Conservation (phyloP, 2,797 vertebrate genomes). For the Picus viridis region DNA sequence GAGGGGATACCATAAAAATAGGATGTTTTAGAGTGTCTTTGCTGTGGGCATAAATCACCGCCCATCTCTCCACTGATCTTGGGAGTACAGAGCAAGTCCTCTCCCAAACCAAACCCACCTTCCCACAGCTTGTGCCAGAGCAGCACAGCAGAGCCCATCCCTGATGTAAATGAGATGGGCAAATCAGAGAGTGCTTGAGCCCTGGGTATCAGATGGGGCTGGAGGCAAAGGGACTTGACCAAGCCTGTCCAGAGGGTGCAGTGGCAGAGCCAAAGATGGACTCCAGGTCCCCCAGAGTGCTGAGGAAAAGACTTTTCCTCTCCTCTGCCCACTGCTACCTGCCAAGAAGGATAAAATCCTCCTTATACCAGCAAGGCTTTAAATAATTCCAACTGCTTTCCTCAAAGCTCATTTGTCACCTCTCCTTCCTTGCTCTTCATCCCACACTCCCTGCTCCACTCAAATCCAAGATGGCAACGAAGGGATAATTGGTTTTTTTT, state of each 20-base stretch:
- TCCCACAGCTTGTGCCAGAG: neutral
- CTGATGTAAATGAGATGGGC: accelerated
- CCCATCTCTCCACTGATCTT: neutral
- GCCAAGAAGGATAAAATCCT: accelerated
- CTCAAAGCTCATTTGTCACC: accelerated
- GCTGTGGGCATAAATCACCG: conserved; percentile 35
- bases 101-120: neutral
- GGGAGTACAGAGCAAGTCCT: neutral
- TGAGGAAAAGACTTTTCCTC: neutral
- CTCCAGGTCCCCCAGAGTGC: neutral
- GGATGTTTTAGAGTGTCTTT: neutral
- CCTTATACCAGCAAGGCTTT: accelerated
- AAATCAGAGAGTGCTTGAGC: neutral
- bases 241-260: neutral
- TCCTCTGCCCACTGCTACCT: neutral
- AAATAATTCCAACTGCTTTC: neutral
- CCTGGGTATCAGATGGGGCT: neutral
- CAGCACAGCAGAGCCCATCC: neutral
- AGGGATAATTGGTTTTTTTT: no score
- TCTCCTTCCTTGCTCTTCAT: neutral
- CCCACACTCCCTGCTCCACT: neutral
- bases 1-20: conserved; percentile 49
- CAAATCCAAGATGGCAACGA: neutral
- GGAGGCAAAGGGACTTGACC: neutral
- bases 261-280: neutral